Conservation (phyloP, 30 jellyfish, hydroid and myxozoan species). For the Aurelia aurita complex sp. Pacific region DNA sequence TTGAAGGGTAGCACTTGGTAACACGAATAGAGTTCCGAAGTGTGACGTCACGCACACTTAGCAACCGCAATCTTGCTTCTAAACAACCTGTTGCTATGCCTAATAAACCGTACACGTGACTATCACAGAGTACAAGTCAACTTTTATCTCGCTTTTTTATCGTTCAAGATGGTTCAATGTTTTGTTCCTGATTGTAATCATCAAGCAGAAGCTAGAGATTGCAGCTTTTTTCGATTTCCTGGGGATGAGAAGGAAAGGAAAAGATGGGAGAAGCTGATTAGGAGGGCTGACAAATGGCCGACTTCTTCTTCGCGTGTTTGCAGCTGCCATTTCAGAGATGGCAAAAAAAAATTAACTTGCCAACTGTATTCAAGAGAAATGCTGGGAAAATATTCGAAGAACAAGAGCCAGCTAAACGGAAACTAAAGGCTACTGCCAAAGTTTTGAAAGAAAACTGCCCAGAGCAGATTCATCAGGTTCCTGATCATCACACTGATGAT, state of each 20-base stretch:
- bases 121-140: no score
- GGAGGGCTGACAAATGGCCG: not conserved
- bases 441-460: not conserved
- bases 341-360: not conserved
- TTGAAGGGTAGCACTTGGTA: no score
- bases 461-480: not conserved
- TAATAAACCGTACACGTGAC: not conserved
- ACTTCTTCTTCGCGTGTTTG: constrained; percentile 1
- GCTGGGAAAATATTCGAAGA: not conserved
- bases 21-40: no score
- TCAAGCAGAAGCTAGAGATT: not conserved
- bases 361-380: not conserved
- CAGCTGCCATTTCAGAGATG: not conserved
- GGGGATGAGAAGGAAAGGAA: not conserved
- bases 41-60: no score
- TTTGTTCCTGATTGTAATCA: constrained; percentile 1
- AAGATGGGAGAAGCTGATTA: not conserved
- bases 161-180: not conserved
- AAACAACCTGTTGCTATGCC: constrained; percentile 13
- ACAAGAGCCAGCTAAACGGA: constrained; percentile 2
- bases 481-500: no score
- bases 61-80: not conserved
- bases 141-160: not conserved
- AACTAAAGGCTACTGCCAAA: not conserved
- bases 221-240: constrained; percentile 7